Conservation (phyloP, 2,113 vertebrate species). For the Periophthalmus modestus region DNA sequence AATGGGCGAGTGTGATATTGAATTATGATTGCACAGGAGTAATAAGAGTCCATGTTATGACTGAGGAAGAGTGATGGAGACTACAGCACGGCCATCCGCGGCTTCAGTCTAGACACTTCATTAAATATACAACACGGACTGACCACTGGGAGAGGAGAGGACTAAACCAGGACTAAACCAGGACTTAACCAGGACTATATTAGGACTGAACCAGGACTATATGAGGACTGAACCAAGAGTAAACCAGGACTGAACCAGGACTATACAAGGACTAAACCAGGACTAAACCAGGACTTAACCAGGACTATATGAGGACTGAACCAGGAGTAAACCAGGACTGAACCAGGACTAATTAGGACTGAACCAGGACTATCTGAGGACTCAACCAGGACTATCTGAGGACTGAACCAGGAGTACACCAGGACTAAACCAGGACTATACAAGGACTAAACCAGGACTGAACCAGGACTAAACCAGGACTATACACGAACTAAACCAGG, state of each 20-base stretch:
- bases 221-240: background rate
- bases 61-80: conserved; percentile 3
- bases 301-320: too few relatives aligned
- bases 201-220: background rate
- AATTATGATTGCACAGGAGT: background rate
- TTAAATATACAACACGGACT: conserved; percentile 5
- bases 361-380: background rate
- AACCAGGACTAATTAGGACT: conserved; percentile 1
- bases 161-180: conserved; percentile 1
- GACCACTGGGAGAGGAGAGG: background rate
- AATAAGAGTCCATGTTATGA: background rate
- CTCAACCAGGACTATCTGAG: too few relatives aligned
- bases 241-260: background rate
- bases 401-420: too few relatives aligned
- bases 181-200: background rate
- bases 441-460: background rate
- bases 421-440: background rate
- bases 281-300: background rate
- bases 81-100: background rate
- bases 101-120: conserved; percentile 10
- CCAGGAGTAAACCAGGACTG: background rate
- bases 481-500: too few relatives aligned
- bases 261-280: background rate
- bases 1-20: background rate
- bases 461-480: conserved; percentile 1